phyloP scores from a whole-genome alignment of 2,113 vertebrate species.

The Patagioenas fasciata region DNA sequence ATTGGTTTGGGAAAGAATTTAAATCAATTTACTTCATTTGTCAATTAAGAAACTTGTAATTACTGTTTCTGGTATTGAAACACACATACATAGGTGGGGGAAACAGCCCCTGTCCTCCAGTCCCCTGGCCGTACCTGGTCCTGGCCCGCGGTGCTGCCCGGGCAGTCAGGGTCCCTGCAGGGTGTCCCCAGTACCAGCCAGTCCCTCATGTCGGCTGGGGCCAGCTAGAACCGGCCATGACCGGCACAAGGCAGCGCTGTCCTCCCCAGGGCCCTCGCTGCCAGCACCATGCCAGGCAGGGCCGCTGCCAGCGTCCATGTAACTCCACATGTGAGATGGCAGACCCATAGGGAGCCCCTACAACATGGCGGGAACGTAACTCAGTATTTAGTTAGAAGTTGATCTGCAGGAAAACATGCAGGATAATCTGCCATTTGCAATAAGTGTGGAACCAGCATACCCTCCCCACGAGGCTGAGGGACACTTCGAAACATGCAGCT shows the following conservation, averaged over 20 bases:
- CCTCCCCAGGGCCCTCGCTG: background rate
- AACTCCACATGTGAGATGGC: accelerated
- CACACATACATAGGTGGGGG: accelerated
- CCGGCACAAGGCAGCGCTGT: background rate
- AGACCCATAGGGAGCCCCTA: background rate
- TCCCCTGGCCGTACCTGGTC: background rate
- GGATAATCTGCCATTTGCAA: background rate
- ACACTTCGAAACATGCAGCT: background rate
- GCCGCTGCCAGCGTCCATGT: accelerated
- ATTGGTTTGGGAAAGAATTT: background rate
- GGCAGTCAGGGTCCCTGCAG: background rate
- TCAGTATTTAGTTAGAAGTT: background rate
- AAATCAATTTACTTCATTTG: background rate
- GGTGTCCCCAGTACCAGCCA: background rate
- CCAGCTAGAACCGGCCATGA: background rate
- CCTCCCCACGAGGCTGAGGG: background rate
- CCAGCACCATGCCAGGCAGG: background rate
- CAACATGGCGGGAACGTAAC: background rate
- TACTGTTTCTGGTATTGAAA: background rate
- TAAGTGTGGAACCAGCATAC: background rate
- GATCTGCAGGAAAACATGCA: accelerated
- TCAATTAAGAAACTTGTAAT: background rate
- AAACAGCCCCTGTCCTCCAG: background rate
- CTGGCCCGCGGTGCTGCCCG: background rate
- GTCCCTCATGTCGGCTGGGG: accelerated